phyloP scores from a whole-genome alignment of 1,140 invertebrate genomes.

The Antheraea mylitta region DNA sequence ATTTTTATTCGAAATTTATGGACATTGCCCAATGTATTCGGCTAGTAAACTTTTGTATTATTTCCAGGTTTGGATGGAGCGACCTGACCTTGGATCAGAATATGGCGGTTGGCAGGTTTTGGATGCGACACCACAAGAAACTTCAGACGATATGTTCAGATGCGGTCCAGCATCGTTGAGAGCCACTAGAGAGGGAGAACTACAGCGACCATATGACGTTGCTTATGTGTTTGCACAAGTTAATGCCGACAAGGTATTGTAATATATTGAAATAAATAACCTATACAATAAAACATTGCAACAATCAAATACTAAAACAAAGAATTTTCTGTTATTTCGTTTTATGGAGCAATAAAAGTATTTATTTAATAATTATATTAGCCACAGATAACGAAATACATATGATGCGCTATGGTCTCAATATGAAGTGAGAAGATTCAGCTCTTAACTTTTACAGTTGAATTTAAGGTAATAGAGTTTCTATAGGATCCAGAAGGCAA shows the following conservation, averaged over 20 bases:
- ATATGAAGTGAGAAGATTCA: no score
- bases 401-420: no score
- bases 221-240: constrained; percentile 93
- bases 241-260: constrained; percentile 88
- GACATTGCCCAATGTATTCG: background rate
- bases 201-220: constrained; percentile 89
- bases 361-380: no score
- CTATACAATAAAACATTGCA: no score
- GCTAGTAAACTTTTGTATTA: background rate
- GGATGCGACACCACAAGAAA: constrained; percentile 95
- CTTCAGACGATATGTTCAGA: constrained; percentile 88
- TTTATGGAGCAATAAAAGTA: no score
- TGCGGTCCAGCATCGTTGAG: constrained; percentile 91
- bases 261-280: constrained; percentile 2
- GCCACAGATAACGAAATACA: no score
- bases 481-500: no score
- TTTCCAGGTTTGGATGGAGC: constrained; percentile 88
- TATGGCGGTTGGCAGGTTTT: constrained; percentile 96
- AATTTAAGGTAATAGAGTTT: no score
- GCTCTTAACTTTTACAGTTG: no score
- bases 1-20: no score
- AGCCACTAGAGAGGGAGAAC: constrained; percentile 90
- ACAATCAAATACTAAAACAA: no score
- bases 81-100: constrained; percentile 88
- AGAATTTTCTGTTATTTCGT: no score